Conservation (phyloP, 2,797 vertebrate species). For the Todus mexicanus region DNA sequence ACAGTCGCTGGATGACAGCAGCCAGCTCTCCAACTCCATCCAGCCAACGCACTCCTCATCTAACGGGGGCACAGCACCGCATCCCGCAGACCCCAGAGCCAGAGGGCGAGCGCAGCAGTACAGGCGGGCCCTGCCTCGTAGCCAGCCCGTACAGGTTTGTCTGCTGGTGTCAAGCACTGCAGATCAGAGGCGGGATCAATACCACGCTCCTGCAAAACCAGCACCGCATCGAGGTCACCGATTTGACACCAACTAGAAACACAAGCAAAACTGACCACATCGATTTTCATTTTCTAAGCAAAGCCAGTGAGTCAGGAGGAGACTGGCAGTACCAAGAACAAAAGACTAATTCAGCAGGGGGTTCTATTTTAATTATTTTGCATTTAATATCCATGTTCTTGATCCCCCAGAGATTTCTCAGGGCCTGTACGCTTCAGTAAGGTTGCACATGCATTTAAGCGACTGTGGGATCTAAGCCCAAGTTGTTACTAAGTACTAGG, state of each 20-base stretch:
- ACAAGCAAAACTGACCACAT: neutral
- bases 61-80: neutral
- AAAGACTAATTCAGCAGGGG: neutral
- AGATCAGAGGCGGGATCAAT: neutral
- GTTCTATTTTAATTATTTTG: neutral
- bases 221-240: fast-evolving
- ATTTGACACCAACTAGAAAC: neutral
- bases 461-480: neutral
- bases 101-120: neutral
- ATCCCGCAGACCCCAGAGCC: neutral
- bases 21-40: neutral
- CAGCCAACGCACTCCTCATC: fast-evolving
- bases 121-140: neutral
- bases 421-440: neutral
- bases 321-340: neutral
- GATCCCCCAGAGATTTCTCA: neutral
- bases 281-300: neutral
- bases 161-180: neutral
- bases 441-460: neutral
- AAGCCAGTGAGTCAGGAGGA: neutral
- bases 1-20: neutral
- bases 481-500: neutral
- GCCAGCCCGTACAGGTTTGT: no score
- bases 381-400: neutral
- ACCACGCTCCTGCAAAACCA: neutral